Base-by-base conservation (phyloP, 2,113 vertebrate genomes). In the Panurus biarmicus region DNA sequence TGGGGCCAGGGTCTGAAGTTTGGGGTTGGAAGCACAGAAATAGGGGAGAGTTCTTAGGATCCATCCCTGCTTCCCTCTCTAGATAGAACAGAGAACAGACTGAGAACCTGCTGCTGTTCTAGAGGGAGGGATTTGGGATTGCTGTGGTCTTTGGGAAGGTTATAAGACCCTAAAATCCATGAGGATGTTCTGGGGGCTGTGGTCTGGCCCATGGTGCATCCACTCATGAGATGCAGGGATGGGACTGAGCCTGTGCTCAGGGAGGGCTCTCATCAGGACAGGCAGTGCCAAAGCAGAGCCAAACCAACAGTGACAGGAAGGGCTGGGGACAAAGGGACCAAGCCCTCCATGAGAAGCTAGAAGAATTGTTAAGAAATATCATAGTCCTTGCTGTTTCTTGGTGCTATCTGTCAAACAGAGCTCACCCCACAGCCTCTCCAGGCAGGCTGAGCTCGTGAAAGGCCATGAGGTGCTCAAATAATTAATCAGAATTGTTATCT, bases 381-480 rank as follows among this genome's bases (percentile, higher is more conserved):
- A 80, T 6, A 29, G 16, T 10, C 12, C 7, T 66, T 69, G 40
- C 22, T 57, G 12, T 28, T 79, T 80, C 28, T 61, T 35, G 3
- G 6, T 21, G 7, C 38, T 42, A 3, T 36, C 31, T 57, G 50
- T 57, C 60, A 36, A 53, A 33, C 44, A 58, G 65, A 62, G 66
- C 53, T 75, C 53, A n/a, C 3, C 17, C 26, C 48, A 1, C 23
- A 14, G 23, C 48, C 33, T 33, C 42, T 36, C 26, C 3, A 2
- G 5, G 29, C 1, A 7, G 42, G 26, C 38, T 51, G 65, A 54
- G 48, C 28, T n/a, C 2, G 0, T 23, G 35, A 33, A 33, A 67
- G 50, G 44, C 23, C 57, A 25, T 0, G 0, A 66, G 35, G 5
- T 0, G 0, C 48, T 72, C 45, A 42, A 5, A 45, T 11, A 38